Percentiles rank a stretch among this genome's conserved stretches.
phyloP scores from a whole-genome alignment of 2,113 vertebrate genomes.

The Gorsachius goisagi region DNA sequence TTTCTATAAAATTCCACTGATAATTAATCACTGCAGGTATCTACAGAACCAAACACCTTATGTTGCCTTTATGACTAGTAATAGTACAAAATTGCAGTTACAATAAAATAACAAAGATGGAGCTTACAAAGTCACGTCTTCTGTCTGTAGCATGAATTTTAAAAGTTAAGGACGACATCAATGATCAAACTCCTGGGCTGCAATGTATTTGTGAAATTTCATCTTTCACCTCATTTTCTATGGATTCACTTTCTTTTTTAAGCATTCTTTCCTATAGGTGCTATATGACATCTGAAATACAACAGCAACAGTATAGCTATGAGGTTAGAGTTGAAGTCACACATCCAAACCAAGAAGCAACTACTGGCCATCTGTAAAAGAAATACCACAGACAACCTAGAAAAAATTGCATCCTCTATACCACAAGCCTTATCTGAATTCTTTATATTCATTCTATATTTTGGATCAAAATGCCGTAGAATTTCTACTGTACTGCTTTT shows the following conservation, averaged over 20 bases:
- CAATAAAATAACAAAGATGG: not conserved
- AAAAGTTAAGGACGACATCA: not conserved
- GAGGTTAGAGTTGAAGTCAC: not conserved
- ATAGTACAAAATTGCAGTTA: not conserved
- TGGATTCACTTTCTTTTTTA: not conserved
- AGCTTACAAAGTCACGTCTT: not conserved
- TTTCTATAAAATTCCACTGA: not conserved
- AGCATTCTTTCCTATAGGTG: not conserved
- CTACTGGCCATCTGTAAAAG: not conserved
- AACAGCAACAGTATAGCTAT: not conserved
- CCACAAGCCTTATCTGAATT: not conserved
- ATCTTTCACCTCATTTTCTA: not conserved
- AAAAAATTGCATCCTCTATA: not conserved
- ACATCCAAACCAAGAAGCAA: not conserved
- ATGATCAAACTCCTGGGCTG: not conserved
- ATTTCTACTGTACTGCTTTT: not conserved
- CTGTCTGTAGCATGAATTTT: not conserved
- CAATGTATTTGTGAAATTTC: not conserved
- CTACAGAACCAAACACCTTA: not conserved
- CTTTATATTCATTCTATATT: not conserved
- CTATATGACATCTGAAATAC: not conserved
- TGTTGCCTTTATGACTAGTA: not conserved
- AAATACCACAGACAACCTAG: not conserved
- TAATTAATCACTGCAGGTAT: not conserved
- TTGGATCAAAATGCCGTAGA: not conserved